Evolutionary conservation across 1,140 invertebrate species (phyloP), one percentile per base, ranked within the genome.

Genomic region (Adoxophyes honmai): DNA sequence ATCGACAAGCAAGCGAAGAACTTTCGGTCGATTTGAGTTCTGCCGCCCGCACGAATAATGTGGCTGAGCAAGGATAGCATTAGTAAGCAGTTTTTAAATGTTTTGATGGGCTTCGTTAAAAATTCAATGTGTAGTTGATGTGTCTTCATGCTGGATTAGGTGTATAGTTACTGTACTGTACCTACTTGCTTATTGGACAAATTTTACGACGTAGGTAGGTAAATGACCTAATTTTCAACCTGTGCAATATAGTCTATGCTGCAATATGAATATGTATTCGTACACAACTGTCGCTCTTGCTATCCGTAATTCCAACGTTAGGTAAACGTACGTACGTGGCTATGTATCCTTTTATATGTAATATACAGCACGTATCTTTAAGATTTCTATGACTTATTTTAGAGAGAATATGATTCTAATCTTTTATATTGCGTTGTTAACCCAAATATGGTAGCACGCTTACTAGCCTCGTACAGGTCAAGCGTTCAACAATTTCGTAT

Each of bases 371-470:
- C 42, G 42, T 48, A 48, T 48, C 21, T 48, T 16, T 48, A 48
- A 48, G 69, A 64, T 72, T 64, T 68, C 53, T 66, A 58, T 74
- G 73, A 65, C 34, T 64, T 67, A 65, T 36, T 72, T n/a, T 74
- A 76, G 51, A 72, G 67, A 72, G 69, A 75, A 73, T 73, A 68
- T 75, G 38, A 75, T 77, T 75, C 67, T 64, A 73, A 70, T 74
- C 69, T 77, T 77, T 74, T 70, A 69, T 72, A 71, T 69, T 28
- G 21, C 21, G 63, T 68, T 73, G 66, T 77, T 79, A 68, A 68
- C 72, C 60, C 64, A 69, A 69, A 68, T 68, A 55, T 61, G 9
- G 36, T 38, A n/a, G 42, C 15, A 44, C 21, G 3, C 7, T 10
- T 44, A 28, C 13, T 9, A 48, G n/a, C 42, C 28, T 28, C 21